Evolutionary conservation across 2,113 vertebrate genomes (phyloP).

Genomic region (Ceratotherium simum): DNA sequence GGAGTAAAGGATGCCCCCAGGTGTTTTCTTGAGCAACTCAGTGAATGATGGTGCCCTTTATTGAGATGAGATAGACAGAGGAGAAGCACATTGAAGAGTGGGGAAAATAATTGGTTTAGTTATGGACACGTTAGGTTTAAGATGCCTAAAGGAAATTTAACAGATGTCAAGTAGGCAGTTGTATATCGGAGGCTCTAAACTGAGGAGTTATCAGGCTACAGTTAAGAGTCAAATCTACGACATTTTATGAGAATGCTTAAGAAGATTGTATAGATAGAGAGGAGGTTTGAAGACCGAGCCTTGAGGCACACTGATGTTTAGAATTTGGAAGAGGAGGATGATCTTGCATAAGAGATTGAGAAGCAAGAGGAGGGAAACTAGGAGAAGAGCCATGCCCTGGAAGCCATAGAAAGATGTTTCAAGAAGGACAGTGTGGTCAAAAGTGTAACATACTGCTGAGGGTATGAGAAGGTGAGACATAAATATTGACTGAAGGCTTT

Average conservation of each 20-base stretch:
- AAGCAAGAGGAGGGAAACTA: not conserved
- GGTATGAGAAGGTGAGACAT: not conserved
- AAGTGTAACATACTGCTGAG: not conserved
- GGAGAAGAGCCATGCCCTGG: not conserved
- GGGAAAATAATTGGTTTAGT: not conserved
- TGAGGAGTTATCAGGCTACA: not conserved
- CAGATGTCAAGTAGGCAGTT: not conserved
- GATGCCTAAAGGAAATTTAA: not conserved
- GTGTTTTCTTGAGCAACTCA: not conserved
- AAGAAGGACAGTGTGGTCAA: not conserved
- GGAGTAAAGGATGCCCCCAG: not conserved
- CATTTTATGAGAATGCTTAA: not conserved
- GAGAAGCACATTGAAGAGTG: no score
- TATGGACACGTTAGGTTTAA: not conserved
- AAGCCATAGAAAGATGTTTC: not conserved
- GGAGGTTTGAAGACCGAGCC: not conserved
- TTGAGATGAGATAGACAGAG: no score
- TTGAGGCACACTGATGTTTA: not conserved
- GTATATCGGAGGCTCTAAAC: not conserved
- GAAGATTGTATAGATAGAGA: not conserved
- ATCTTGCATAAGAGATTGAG: not conserved
- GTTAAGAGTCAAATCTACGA: not conserved
- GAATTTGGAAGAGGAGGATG: not conserved
- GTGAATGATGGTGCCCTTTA: not conserved
- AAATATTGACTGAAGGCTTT: not conserved